phyloP scores from a whole-genome alignment of 2,113 vertebrate genomes.

The Gadus macrocephalus region DNA sequence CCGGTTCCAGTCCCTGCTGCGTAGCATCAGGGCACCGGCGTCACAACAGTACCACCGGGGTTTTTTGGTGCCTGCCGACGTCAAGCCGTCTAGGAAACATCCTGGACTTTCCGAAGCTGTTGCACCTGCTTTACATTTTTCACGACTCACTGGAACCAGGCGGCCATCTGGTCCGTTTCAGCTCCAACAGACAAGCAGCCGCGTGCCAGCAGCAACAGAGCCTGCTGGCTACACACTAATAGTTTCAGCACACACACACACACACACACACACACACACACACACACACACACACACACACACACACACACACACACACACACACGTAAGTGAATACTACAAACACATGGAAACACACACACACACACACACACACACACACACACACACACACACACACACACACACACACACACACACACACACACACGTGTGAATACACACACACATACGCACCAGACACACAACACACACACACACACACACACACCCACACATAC shows the following conservation, averaged over 20 bases:
- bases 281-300: neutral
- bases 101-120: neutral
- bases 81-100: neutral
- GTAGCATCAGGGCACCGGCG: no score
- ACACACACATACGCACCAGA: neutral
- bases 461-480: neutral
- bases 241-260: neutral
- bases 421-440: no score
- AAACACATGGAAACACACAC: neutral
- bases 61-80: neutral
- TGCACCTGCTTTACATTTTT: conserved; percentile 21
- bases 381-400: neutral
- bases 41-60: no score
- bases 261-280: neutral
- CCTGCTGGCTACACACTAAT: neutral
- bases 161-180: conserved; percentile 27
- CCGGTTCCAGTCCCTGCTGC: no score
- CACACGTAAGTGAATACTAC: neutral
- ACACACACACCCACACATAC: neutral
- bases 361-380: neutral
- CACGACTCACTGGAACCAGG: conserved; percentile 2
- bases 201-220: conserved; percentile 1
- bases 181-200: conserved; percentile 20
- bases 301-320: neutral
- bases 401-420: neutral